Percentiles rank a stretch among this genome's conserved stretches.
Evolutionary conservation across 2,888 invertebrate species (phyloP).

Genomic region (Pterostichus madidus): DNA sequence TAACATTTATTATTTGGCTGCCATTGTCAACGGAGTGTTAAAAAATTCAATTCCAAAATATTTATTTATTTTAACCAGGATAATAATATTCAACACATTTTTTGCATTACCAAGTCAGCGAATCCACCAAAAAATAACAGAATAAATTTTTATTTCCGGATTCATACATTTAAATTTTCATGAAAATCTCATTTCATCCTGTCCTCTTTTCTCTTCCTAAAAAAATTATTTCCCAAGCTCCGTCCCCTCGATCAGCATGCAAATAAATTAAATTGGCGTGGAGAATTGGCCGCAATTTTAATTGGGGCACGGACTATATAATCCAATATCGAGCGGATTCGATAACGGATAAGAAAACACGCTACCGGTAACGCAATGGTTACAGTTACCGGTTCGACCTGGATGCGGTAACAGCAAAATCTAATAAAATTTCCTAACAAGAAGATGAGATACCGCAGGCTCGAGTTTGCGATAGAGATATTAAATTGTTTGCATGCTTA

Average conservation of each 20-base stretch:
- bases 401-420: conserved; percentile 17
- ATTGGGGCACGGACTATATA: conserved; percentile 50
- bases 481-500: conserved; percentile 44
- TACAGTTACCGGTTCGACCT: conserved; percentile 10
- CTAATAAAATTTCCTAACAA: conserved; percentile 37
- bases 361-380: conserved; percentile 1
- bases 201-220: not conserved
- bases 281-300: conserved; percentile 53
- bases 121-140: too few species aligned
- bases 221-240: conserved; percentile 46
- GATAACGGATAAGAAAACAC: conserved; percentile 53
- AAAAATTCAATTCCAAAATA: too few species aligned
- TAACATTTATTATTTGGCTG: too few species aligned
- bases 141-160: not conserved
- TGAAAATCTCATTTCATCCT: conserved; percentile 17
- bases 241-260: conserved; percentile 28
- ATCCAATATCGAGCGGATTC: conserved; percentile 49
- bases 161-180: conserved; percentile 18
- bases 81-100: too few species aligned
- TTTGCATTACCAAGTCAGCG: too few species aligned
- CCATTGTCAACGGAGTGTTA: too few species aligned
- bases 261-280: conserved; percentile 59
- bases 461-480: conserved; percentile 18
- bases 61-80: too few species aligned
- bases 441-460: conserved; percentile 37